phyloP scores from a whole-genome alignment of 2,113 vertebrate genomes.

The Propithecus coquereli region DNA sequence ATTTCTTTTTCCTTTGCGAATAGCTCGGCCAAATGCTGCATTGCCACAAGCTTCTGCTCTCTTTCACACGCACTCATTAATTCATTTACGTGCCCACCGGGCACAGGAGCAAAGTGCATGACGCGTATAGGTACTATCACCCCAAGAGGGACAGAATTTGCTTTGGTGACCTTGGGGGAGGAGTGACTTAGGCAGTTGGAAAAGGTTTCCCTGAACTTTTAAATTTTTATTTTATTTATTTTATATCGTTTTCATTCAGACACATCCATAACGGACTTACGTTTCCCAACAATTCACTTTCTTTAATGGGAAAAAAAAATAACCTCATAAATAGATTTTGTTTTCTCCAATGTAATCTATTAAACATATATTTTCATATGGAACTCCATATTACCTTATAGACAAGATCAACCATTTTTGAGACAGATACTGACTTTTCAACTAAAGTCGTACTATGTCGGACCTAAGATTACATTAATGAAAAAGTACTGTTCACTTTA shows the following conservation, averaged over 20 bases:
- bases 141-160: fast-evolving
- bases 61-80: fast-evolving
- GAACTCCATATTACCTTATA: not conserved
- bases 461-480: not conserved
- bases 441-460: not conserved
- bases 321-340: not conserved
- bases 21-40: not conserved
- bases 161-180: not conserved
- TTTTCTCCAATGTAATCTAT: not conserved
- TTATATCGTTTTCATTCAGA: not conserved
- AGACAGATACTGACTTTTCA: not conserved
- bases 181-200: fast-evolving
- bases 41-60: not conserved
- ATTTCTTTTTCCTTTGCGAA: not conserved
- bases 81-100: fast-evolving
- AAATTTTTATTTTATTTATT: not conserved
- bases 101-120: not conserved
- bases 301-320: not conserved
- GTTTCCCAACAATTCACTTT: not conserved
- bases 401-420: not conserved
- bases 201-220: not conserved
- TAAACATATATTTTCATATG: not conserved
- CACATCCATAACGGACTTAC: not conserved
- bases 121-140: fast-evolving
- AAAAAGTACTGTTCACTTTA: not conserved